phyloP scores from a whole-genome alignment of 2,113 vertebrate species.

The Nymphicus hollandicus region DNA sequence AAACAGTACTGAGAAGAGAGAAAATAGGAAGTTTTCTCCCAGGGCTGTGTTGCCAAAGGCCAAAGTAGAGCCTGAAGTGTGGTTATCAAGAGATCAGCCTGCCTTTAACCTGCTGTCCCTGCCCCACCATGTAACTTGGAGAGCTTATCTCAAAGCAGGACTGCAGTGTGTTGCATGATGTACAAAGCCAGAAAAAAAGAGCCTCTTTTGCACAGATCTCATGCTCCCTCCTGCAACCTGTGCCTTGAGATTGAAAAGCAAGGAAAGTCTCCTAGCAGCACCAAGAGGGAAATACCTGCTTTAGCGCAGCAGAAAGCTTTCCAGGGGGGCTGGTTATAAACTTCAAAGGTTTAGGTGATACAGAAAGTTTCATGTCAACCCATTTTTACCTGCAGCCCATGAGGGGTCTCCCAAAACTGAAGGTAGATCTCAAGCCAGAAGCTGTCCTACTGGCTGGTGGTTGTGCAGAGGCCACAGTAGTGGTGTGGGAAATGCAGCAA shows the following conservation, averaged over 20 bases:
- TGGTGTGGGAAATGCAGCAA: not conserved
- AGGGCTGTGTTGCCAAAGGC: not conserved
- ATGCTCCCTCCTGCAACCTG: fast-evolving
- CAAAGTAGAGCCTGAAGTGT: not conserved
- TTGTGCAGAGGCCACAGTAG: not conserved
- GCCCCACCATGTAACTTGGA: not conserved
- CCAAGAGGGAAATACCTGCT: not conserved
- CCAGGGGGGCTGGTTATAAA: not conserved
- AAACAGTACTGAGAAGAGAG: not conserved
- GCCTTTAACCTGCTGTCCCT: not conserved
- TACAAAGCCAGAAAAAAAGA: not conserved
- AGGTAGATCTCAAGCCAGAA: not conserved
- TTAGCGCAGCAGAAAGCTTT: not conserved
- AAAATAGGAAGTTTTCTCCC: not conserved
- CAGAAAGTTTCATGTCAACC: not conserved
- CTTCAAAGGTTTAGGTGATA: not conserved
- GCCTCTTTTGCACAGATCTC: not conserved
- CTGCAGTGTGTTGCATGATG: not conserved
- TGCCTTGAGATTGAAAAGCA: not conserved
- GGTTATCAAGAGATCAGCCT: not conserved
- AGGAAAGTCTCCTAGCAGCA: not conserved
- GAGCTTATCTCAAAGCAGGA: not conserved
- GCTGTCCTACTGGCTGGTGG: fast-evolving
- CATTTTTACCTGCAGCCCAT: not conserved
- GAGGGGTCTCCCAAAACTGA: not conserved